phyloP scores from a whole-genome alignment of 1,140 invertebrate species.

The Mercenaria mercenaria region DNA sequence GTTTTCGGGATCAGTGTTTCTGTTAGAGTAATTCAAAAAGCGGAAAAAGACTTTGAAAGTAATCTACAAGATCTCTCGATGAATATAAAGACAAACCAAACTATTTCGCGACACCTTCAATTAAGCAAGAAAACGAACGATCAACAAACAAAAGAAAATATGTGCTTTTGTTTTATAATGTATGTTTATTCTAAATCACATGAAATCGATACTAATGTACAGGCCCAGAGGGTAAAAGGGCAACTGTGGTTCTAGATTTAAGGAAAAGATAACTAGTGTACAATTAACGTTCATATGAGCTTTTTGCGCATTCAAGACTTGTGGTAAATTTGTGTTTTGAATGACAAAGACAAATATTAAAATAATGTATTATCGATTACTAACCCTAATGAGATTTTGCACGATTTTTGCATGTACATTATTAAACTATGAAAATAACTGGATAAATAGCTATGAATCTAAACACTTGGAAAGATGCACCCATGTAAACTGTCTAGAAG shows the following conservation, averaged over 20 bases:
- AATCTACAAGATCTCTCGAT: constrained; percentile 10
- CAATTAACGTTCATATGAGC: constrained; percentile 7
- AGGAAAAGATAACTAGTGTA: constrained; percentile 12
- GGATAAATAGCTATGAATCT: no score
- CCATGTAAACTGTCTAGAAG: no score
- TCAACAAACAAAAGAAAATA: constrained; percentile 62
- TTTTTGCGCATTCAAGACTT: neutral
- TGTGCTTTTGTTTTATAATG: constrained; percentile 65
- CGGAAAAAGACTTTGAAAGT: constrained; percentile 53
- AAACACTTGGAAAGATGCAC: no score
- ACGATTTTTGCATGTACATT: no score
- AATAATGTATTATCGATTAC: constrained; percentile 2
- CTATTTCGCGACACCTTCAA: constrained; percentile 57
- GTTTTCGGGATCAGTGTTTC: constrained; percentile 40
- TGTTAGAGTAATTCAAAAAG: constrained; percentile 43
- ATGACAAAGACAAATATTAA: constrained; percentile 41
- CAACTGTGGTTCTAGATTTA: constrained; percentile 29
- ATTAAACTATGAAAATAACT: no score
- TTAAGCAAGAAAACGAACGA: constrained; percentile 64
- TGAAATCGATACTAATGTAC: constrained; percentile 50
- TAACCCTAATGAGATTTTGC: neutral
- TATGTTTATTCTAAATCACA: constrained; percentile 26
- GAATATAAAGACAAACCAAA: neutral
- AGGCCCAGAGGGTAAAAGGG: constrained; percentile 34
- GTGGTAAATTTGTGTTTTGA: constrained; percentile 11